Percentiles rank a stretch among this genome's conserved stretches.
Conservation (phyloP, 1,140 invertebrate genomes). For the Elysia chlorotica region DNA sequence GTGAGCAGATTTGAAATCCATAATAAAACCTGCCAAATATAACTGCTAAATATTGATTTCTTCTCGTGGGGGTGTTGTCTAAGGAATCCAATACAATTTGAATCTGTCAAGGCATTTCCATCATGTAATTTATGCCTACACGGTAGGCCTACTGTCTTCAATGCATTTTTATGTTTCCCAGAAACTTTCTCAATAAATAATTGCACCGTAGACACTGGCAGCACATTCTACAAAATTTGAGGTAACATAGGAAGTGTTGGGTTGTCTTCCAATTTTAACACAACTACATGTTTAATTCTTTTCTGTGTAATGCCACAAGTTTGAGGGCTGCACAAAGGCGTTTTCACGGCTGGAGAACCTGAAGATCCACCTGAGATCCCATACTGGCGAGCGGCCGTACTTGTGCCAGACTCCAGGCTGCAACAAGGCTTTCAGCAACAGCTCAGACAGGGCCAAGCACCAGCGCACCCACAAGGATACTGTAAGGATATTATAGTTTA, state of each 20-base stretch:
- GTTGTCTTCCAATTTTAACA: neutral
- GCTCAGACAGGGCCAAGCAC: conserved; percentile 95
- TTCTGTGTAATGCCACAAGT: conserved; percentile 71
- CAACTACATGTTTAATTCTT: neutral
- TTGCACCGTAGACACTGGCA: no score
- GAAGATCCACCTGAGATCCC: conserved; percentile 94
- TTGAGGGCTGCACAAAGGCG: conserved; percentile 85
- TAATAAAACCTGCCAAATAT: no score
- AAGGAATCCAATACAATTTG: no score
- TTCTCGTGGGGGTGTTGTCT: no score
- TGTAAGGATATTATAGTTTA: no score
- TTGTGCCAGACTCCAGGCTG: conserved; percentile 78
- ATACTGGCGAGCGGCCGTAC: conserved; percentile 74
- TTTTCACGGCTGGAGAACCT: conserved; percentile 94
- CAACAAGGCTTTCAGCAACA: conserved; percentile 93
- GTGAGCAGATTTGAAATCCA: no score
- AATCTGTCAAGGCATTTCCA: no score
- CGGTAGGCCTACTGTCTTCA: no score
- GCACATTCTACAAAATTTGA: neutral
- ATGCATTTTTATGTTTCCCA: no score
- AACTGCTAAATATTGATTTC: no score
- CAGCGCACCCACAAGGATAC: conserved; percentile 95
- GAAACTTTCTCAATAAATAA: no score
- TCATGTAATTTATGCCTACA: no score
- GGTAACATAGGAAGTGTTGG: neutral